Evolutionary conservation across 2,113 vertebrate species (phyloP).

Genomic region (Macrotis lagotis): DNA sequence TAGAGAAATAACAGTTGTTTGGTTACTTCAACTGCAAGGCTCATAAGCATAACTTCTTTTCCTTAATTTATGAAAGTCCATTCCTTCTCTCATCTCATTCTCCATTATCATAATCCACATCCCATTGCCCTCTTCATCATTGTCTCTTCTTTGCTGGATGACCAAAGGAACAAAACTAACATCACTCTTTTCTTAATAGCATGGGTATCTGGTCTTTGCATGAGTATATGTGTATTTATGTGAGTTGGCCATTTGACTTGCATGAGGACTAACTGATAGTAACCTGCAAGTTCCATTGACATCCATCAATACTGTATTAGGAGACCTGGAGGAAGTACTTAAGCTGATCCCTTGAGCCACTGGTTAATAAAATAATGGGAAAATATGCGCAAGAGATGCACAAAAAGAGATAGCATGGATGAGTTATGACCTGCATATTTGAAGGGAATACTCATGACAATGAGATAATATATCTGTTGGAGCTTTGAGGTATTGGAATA

Average conservation of each 20-base stretch:
- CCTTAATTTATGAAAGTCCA: not conserved
- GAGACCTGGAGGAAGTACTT: not conserved
- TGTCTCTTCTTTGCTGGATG: not conserved
- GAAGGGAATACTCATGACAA: not conserved
- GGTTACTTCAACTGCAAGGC: not conserved
- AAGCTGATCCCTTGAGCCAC: not conserved
- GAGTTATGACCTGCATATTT: not conserved
- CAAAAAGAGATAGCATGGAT: not conserved
- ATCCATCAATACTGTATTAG: not conserved
- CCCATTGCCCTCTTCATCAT: not conserved
- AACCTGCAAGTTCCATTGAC: not conserved
- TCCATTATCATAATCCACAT: not conserved
- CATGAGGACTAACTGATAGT: not conserved
- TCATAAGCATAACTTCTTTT: not conserved
- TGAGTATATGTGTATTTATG: not conserved
- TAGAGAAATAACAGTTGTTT: not conserved
- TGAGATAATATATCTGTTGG: not conserved
- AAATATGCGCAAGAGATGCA: not conserved
- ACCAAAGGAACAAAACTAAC: not conserved
- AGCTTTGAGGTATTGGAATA: not conserved
- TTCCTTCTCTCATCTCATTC: not conserved
- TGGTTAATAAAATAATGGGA: not conserved
- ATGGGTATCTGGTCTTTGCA: not conserved
- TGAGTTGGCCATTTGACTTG: not conserved
- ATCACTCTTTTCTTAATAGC: not conserved